Conservation (phyloP, 2,113 vertebrate genomes). For the Fregetta grallaria region DNA sequence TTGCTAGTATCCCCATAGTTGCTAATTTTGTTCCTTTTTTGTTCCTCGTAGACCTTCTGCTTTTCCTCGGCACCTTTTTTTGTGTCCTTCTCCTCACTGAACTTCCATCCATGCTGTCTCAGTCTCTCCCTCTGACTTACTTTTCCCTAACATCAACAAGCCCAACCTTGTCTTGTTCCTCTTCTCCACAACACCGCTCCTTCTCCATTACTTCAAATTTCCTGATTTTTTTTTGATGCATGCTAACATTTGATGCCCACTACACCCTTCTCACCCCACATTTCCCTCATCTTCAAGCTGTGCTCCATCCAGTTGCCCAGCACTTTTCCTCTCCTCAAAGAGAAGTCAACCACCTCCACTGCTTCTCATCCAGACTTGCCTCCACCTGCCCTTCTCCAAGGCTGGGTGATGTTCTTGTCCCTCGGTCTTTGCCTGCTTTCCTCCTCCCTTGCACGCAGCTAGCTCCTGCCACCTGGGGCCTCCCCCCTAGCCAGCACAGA, state of each 20-base stretch:
- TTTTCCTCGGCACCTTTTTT: background rate
- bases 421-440: background rate
- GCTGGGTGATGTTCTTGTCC: background rate
- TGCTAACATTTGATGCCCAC: fast-evolving
- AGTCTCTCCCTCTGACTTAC: constrained; percentile 11
- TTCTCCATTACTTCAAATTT: background rate
- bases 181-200: background rate
- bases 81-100: background rate
- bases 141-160: background rate
- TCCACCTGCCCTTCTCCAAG: background rate
- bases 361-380: background rate
- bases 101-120: background rate
- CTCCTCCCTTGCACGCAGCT: fast-evolving
- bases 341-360: background rate
- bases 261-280: background rate
- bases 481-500: background rate
- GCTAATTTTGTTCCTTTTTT: background rate
- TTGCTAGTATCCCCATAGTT: background rate
- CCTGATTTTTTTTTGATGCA: background rate
- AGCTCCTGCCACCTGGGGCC: background rate
- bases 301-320: background rate
- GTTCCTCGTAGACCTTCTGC: background rate
- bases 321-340: background rate
- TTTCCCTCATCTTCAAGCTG: background rate
- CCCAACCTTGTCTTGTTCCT: background rate